A percentile compares a stretch with the other conserved stretches of the same genome.
Conservation (phyloP, 2,888 invertebrate species). For the Pollenia angustigena region DNA sequence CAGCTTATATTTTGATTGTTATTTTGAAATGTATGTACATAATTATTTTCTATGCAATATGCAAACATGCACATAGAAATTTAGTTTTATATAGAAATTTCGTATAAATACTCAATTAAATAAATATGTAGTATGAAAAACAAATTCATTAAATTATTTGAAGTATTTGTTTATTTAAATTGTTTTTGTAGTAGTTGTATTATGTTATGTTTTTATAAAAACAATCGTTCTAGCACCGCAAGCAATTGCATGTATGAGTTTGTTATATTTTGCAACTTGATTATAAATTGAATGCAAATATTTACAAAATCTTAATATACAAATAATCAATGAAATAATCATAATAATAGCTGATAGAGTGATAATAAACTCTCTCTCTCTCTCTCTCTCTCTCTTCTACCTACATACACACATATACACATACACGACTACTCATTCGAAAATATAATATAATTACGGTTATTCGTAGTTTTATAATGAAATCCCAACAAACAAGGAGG, state of each 20-base stretch:
- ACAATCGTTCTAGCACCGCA: constrained; percentile 1
- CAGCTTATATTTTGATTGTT: constrained; percentile 23
- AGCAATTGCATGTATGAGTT: constrained; percentile 25
- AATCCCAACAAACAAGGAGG: no score
- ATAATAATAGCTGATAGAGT: constrained; percentile 34
- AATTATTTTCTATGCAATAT: constrained; percentile 16
- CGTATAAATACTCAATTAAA: constrained; percentile 32
- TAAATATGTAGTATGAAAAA: constrained; percentile 30
- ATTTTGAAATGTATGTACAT: not conserved
- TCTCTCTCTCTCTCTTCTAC: no score
- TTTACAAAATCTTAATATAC: constrained; percentile 59
- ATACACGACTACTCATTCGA: not conserved
- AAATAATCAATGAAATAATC: constrained; percentile 57
- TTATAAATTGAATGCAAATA: constrained; percentile 65
- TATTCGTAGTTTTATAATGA: not conserved
- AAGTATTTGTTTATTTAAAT: constrained; percentile 50
- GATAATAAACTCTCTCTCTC: not conserved
- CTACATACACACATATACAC: not conserved
- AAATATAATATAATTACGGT: not conserved
- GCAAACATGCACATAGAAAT: not conserved
- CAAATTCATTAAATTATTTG: constrained; percentile 60
- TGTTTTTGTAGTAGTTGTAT: constrained; percentile 1
- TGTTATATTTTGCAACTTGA: constrained; percentile 58
- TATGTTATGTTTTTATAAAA: not conserved
- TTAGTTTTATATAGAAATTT: constrained; percentile 3